These are phyloP conservation scores for Caenorhabditis sp. DNA, from an alignment of 2,888 invertebrate genomes.

Conservation along the genomic window DNA sequence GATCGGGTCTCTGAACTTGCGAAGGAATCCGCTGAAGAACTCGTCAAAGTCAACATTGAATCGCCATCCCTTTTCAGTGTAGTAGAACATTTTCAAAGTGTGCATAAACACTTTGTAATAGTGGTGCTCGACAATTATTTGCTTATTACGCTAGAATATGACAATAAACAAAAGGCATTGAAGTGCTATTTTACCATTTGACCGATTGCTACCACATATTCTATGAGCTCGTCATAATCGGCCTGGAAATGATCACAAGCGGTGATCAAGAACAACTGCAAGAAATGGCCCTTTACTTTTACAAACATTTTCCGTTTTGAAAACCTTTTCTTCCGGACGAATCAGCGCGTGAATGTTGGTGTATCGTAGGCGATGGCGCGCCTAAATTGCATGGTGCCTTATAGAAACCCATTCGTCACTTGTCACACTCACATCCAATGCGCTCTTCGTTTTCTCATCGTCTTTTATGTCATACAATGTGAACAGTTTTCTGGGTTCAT, in stretches of 20 bases:
- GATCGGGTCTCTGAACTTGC: slow-evolving; percentile 20
- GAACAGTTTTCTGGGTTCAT: slow-evolving; percentile 20
- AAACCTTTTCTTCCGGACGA: slow-evolving; percentile 22
- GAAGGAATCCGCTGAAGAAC: slow-evolving; percentile 36
- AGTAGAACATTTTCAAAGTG: slow-evolving; percentile 49
- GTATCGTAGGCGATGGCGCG: slow-evolving; percentile 15
- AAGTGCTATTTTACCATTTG: slow-evolving; percentile 22
- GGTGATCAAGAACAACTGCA: slow-evolving; percentile 21
- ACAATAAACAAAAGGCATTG: not conserved
- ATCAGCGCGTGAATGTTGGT: slow-evolving; percentile 34
- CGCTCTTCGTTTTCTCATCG: slow-evolving; percentile 22
- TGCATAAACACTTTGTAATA: slow-evolving; percentile 47
- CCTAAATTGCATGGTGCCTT: slow-evolving; percentile 8
- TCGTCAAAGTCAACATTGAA: slow-evolving; percentile 41
- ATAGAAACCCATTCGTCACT: not conserved
- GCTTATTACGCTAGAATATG: slow-evolving; percentile 43
- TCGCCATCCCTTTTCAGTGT: slow-evolving; percentile 45
- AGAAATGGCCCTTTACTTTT: no score
- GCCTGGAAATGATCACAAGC: slow-evolving; percentile 30
- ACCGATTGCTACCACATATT: slow-evolving; percentile 33
- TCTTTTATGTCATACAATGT: slow-evolving; percentile 37
- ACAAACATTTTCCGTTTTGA: no score
- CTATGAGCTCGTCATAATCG: slow-evolving; percentile 36
- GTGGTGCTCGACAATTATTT: slow-evolving; percentile 43
- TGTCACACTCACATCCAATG: slow-evolving; percentile 13